phyloP scores from a whole-genome alignment of 2,797 vertebrate genomes.

The Esox masquinongy region DNA sequence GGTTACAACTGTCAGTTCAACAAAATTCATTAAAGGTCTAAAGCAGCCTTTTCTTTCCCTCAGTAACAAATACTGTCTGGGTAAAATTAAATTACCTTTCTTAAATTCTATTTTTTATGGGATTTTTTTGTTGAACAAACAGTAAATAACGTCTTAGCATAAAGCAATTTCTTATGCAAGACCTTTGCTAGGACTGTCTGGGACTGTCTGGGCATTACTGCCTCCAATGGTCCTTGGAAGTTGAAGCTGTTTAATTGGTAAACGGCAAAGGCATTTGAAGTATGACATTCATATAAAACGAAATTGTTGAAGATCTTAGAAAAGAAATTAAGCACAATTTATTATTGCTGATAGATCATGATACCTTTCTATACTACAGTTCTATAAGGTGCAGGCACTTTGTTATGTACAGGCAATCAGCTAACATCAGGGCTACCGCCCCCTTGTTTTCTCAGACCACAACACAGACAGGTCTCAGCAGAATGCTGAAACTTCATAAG shows the following conservation, averaged over 20 bases:
- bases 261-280: slow-evolving; percentile 15
- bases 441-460: slow-evolving; percentile 32
- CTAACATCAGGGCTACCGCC: slow-evolving; percentile 22
- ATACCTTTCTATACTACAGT: not conserved
- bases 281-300: slow-evolving; percentile 20
- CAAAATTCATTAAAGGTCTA: not conserved
- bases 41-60: too few relatives aligned
- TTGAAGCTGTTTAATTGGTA: not conserved
- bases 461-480: slow-evolving; percentile 42
- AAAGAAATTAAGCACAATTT: slow-evolving; percentile 17
- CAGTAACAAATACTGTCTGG: too few relatives aligned
- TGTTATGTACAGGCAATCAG: not conserved
- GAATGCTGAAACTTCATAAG: slow-evolving; percentile 34
- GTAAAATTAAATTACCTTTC: too few relatives aligned
- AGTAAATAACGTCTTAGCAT: too few relatives aligned
- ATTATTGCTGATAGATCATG: slow-evolving; percentile 7
- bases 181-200: too few relatives aligned
- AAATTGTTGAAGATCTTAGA: slow-evolving; percentile 9
- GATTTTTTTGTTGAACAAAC: too few relatives aligned
- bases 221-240: too few relatives aligned
- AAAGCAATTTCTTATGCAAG: too few relatives aligned
- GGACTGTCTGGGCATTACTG: too few relatives aligned
- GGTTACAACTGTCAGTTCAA: not conserved
- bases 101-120: too few relatives aligned
- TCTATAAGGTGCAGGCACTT: slow-evolving; percentile 4